These are phyloP conservation scores for Hyposmocoma kahamanoa DNA, from an alignment of 1,140 invertebrate species.

Conservation along the genomic window DNA sequence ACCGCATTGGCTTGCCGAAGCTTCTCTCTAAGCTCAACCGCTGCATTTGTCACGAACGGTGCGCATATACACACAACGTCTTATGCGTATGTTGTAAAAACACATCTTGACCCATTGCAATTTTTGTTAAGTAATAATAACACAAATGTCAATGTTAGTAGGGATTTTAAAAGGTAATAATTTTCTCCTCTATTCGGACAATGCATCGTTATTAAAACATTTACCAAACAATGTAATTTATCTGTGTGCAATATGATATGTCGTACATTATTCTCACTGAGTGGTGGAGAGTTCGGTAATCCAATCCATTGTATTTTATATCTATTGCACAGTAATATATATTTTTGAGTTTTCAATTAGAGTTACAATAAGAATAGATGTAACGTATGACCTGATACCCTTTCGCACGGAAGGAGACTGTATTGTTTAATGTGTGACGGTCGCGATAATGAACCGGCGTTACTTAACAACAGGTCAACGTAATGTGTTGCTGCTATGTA, in stretches of 20 bases:
- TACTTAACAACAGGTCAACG: not conserved
- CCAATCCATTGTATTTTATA: no score
- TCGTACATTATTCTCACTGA: no score
- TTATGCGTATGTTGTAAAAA: conserved; percentile 34
- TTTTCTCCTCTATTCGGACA: conserved; percentile 15
- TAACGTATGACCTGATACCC: not conserved
- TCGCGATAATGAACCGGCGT: not conserved
- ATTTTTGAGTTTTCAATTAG: not conserved
- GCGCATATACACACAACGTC: conserved; percentile 14
- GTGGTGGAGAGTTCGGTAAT: no score
- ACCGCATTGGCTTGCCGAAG: conserved; percentile 28
- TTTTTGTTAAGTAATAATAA: conserved; percentile 44
- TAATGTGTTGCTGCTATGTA: no score
- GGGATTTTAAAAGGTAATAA: conserved; percentile 37
- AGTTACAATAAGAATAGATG: not conserved
- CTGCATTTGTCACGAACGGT: conserved; percentile 16
- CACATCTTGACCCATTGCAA: conserved; percentile 35
- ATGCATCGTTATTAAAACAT: conserved; percentile 3
- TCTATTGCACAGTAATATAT: no score
- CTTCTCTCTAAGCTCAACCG: conserved; percentile 33
- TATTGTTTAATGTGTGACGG: not conserved
- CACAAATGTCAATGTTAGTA: conserved; percentile 59
- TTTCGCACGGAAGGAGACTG: not conserved
- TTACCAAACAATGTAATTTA: conserved; percentile 2
- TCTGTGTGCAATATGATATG: conserved; percentile 1